Evolutionary conservation across 2,888 invertebrate species (phyloP).

Genomic region (Philopedon plagiatum): DNA sequence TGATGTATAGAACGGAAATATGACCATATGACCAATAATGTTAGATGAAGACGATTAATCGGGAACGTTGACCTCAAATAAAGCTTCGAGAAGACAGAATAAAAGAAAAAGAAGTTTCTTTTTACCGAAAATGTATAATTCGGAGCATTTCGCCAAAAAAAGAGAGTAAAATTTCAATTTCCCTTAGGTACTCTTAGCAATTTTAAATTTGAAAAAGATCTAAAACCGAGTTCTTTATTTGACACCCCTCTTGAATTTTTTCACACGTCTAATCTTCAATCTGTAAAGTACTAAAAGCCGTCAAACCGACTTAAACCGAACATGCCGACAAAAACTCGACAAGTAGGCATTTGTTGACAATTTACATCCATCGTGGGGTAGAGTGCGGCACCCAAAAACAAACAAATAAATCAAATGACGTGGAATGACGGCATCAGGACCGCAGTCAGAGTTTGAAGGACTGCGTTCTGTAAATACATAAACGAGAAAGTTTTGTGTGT

Average conservation of each 20-base stretch:
- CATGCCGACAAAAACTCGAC: constrained; percentile 18
- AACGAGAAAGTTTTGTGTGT: no score
- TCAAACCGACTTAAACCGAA: constrained; percentile 1
- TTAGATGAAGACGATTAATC: no score
- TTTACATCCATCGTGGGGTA: constrained; percentile 12
- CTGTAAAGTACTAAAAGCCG: constrained; percentile 20
- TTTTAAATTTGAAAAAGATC: no score
- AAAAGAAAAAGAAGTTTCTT: no score
- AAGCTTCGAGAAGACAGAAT: no score
- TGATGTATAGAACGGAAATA: no score
- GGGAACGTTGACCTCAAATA: no score
- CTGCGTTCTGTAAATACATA: not conserved
- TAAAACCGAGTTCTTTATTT: not conserved
- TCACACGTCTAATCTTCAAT: constrained; percentile 19
- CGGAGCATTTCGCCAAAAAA: not conserved
- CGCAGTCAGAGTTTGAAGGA: not conserved
- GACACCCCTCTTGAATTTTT: constrained; percentile 5
- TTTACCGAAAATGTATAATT: no score
- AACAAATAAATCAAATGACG: constrained; percentile 18
- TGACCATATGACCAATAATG: no score
- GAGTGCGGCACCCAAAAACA: constrained; percentile 19
- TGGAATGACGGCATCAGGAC: not conserved
- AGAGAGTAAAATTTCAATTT: no score
- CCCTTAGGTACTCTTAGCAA: no score
- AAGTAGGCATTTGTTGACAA: constrained; percentile 23